Evolutionary conservation across 2,888 invertebrate genomes (phyloP), one percentile per base, ranked within the genome.

Genomic region (Apoda limacodes): DNA sequence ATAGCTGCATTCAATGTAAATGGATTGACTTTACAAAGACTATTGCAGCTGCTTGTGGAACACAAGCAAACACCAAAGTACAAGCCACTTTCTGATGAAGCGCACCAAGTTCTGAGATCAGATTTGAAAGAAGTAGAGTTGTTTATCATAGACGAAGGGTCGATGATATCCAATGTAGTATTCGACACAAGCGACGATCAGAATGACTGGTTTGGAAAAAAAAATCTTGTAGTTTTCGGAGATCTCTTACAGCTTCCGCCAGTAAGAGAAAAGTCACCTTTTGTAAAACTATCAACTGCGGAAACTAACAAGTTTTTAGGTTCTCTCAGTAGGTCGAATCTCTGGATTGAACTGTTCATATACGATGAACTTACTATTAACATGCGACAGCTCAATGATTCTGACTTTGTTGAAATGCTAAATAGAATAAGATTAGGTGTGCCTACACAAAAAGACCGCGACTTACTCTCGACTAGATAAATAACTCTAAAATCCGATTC

Each of bases 1-100:
- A 52, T 59, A 13, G 55, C 55, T 13, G 56, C 58, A 20, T 59
- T 53, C 31, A 58, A 59, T 39, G 45, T 62, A n/a, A 43, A 51
- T 29, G 55, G 52, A 27, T 38, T 59, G 19, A 59, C 55, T 23
- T 35, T 56, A 14, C 34, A 35, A 15, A 27, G 34, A 28, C n/a
- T 33, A 28, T 14, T 33, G 9, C 28, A 28, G 10, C 39, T 59
- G 31, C 60, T 39, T 22, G 38, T 39, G 13, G 56, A 60, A 34
- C 50, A 55, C 34, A 47, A 50, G 27, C 19, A 9, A 28, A 17
- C 7, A 17, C 17, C 17, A 43, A 50, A 52, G 25, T 59, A 54
- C 39, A 37, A 31, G 10, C 28, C 35, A 12, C 43, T 56, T 15
- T 56, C 52, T 4, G 47, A 52, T 32, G 35, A 40, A 27, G 40